Conservation (phyloP, 2,888 invertebrate species). For the Drosophila sordidula region DNA sequence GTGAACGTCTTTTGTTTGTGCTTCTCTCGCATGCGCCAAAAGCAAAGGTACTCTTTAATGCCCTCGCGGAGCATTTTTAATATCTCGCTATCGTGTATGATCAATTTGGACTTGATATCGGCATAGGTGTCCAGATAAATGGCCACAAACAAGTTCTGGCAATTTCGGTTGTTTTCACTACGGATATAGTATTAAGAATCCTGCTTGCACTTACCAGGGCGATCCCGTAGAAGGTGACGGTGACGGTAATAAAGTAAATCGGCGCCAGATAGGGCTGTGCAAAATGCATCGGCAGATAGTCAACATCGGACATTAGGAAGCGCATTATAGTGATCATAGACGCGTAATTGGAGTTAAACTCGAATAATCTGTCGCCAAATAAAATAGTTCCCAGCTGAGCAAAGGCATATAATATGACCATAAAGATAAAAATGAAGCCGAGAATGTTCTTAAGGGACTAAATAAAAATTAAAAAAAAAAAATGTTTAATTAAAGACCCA, state of each 20-base stretch:
- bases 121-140: constrained; percentile 20
- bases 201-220: constrained; percentile 10
- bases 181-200: neutral
- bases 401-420: neutral
- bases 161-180: too few species aligned
- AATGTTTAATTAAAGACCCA: too few species aligned
- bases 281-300: constrained; percentile 1
- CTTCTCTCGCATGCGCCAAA: neutral
- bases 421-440: constrained; percentile 5
- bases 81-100: constrained; percentile 14
- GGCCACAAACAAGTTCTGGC: constrained; percentile 36
- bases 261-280: constrained; percentile 1
- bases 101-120: constrained; percentile 2
- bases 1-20: too few species aligned
- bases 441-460: constrained; percentile 18
- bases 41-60: constrained; percentile 6
- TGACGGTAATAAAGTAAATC: constrained; percentile 5
- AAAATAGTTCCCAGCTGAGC: constrained; percentile 21
- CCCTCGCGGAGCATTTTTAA: constrained; percentile 7
- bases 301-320: constrained; percentile 9
- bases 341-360: neutral
- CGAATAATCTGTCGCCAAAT: neutral
- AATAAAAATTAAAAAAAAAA: too few species aligned
- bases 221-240: constrained; percentile 4
- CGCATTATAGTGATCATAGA: constrained; percentile 5